Base-by-base conservation (phyloP, 2,113 vertebrate species). In the Lycaon pictus region DNA sequence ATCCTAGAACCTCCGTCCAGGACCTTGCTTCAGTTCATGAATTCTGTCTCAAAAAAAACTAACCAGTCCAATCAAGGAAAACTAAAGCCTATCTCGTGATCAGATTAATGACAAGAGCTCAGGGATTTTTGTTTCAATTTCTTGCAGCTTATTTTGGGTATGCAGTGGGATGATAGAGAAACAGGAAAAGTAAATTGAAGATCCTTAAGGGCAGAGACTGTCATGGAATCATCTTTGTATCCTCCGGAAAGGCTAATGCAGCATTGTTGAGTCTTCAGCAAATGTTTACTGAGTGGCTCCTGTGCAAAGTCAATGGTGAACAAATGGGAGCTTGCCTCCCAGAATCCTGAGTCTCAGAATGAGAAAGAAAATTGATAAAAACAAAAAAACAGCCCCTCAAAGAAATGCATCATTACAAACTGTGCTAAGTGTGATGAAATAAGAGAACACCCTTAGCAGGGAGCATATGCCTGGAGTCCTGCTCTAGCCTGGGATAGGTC, bases 51-150 rank as follows among this genome's bases (percentile, higher is more conserved):
- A 67, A 88, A 84, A 90, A 43, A 43, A 60, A 82, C n/a, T n/a
- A 69, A 55, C n/a, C 25, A 22, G 56, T 76, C 19, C 53, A 90
- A 76, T 74, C 27, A 88, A 90, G n/a, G 90, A 97, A 92, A 92
- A 67, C 29, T 29, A 81, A 97, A 90, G 69, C 4, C 32, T 94
- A 37, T 8, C 29, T 60, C 58, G 19, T 15, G 71, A 95, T 37
- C 53, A 65, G 43, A 87, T 94, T 32, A 65, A 53, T 58, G 16
- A 35, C 9, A 56, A 95, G n/a, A 88, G 77, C 19, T 17, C 32
- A 74, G 35, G 35, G 11, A 20, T 62, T 69, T 94, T 77, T n/a
- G 43, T 71, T 96, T 89, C 32, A 25, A 81, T 67, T 93, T 87
- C 62, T 84, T 72, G 0, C 8, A 95, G 82, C 35, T 63, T n/a